Evolutionary conservation across 1,140 invertebrate genomes (phyloP).

Genomic region (Tyrophagus putrescentiae): DNA sequence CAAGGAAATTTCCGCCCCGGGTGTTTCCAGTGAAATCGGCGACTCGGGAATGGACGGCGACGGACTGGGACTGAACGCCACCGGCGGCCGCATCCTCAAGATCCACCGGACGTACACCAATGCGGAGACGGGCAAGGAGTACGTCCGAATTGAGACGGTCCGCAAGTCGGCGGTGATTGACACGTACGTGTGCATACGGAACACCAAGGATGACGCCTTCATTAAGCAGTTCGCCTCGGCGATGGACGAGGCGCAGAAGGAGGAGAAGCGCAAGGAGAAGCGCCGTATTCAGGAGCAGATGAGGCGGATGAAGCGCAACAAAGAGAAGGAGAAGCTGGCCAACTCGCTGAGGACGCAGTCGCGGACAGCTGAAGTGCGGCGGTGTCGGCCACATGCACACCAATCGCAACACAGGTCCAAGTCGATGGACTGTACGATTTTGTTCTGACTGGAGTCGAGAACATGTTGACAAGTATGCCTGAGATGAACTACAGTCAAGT

Average conservation of each 20-base stretch:
- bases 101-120: slow-evolving; percentile 88
- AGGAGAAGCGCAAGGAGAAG: slow-evolving; percentile 92
- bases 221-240: slow-evolving; percentile 76
- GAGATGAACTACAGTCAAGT: too few species aligned
- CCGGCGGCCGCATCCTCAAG: slow-evolving; percentile 55
- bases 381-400: slow-evolving; percentile 64
- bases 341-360: slow-evolving; percentile 11
- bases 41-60: slow-evolving; percentile 29
- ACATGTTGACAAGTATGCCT: too few species aligned
- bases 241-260: slow-evolving; percentile 74
- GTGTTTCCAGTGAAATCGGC: too few species aligned
- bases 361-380: slow-evolving; percentile 39
- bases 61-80: slow-evolving; percentile 25
- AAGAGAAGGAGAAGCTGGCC: slow-evolving; percentile 57
- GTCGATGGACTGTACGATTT: too few species aligned
- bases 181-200: slow-evolving; percentile 85
- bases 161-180: slow-evolving; percentile 86
- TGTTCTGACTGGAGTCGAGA: too few species aligned
- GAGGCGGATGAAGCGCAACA: slow-evolving; percentile 76
- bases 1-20: too few species aligned
- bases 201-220: slow-evolving; percentile 83
- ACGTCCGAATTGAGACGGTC: slow-evolving; percentile 81
- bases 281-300: slow-evolving; percentile 89
- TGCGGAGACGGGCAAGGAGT: slow-evolving; percentile 75
- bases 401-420: too few species aligned